Percentiles rank a stretch among this genome's conserved stretches.
Conservation (phyloP, 2,888 invertebrate genomes). For the Adineta ricciae region DNA sequence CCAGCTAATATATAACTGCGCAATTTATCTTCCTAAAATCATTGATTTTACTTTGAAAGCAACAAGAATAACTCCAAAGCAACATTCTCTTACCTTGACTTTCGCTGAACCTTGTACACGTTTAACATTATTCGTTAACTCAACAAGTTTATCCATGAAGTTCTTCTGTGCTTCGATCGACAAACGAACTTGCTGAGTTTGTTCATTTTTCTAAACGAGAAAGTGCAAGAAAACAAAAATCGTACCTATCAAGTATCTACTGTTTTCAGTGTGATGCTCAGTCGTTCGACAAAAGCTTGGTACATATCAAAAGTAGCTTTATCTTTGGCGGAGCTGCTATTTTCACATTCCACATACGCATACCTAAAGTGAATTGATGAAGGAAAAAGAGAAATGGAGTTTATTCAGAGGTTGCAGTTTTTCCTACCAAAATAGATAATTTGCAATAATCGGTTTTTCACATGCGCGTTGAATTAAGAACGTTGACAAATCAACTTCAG, state of each 20-base stretch:
- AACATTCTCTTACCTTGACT: neutral
- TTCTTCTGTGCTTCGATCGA: neutral
- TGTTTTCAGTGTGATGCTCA: neutral
- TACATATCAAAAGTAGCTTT: slow-evolving; percentile 7
- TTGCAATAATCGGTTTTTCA: slow-evolving; percentile 75
- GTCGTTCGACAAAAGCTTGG: neutral
- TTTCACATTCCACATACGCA: slow-evolving; percentile 21
- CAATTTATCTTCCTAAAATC: slow-evolving; percentile 13
- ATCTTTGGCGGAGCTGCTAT: neutral
- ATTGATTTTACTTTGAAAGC: neutral
- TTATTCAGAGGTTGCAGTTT: neutral
- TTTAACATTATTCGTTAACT: slow-evolving; percentile 1
- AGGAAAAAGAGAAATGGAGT: no score
- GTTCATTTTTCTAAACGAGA: neutral
- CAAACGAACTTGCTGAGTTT: slow-evolving; percentile 7
- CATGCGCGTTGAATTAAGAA: slow-evolving; percentile 82
- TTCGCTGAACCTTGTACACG: slow-evolving; percentile 7
- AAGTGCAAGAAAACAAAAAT: neutral
- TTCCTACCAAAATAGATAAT: slow-evolving; percentile 86
- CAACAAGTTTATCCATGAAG: slow-evolving; percentile 19
- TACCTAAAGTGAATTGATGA: neutral
- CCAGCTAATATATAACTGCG: neutral
- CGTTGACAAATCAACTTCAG: slow-evolving; percentile 65
- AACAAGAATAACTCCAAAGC: neutral
- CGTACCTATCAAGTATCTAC: neutral